Evolutionary conservation across 2,888 invertebrate genomes (phyloP), one percentile per base, ranked within the genome.

Genomic region (Rhagonycha fulva): DNA sequence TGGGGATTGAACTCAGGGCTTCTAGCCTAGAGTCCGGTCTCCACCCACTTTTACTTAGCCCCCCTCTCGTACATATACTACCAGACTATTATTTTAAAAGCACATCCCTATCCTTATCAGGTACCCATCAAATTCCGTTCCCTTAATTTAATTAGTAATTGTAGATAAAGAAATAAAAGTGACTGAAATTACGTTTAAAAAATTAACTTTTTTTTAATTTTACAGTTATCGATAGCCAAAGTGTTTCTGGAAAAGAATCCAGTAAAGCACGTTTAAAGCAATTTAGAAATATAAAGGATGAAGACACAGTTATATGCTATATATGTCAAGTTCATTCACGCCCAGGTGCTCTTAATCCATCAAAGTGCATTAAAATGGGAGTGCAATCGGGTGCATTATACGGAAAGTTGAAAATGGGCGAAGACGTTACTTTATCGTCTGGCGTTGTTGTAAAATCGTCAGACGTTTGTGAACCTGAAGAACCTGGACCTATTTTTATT

Each of bases 331-430:
- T 93, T 67, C 88, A 92, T 87, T 91, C 93, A 66, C 91, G 93
- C 26, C 91, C 92, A 0, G 97, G 97, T 0, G 91, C 92, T 0
- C 89, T 98, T 0, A 90, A 92, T 82, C 84, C 96, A 62, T 91
- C 93, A 19, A 95, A 95, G 85, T 98, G 98, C 86, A 92, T 96
- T 0, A 92, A 94, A 70, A 87, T 89, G 19, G 95, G 96, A 0
- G 92, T 98, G 4, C 93, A 94, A 62, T 92, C 95, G 0, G 98
- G 98, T 0, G 98, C 98, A 0, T 83, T 95, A 77, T 88, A 98
- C 10, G 97, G 96, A 0, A 89, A 93, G 84, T 89, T 99, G 19
- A 98, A 98, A 88, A 90, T 90, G 80, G 98, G 98, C 0, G 88
- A 93, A 69, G 93, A 95, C 84, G 90, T 99, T 0, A 92, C 92